Evolutionary conservation across 2,113 vertebrate species (phyloP).

Genomic region (Chrysemys picta): DNA sequence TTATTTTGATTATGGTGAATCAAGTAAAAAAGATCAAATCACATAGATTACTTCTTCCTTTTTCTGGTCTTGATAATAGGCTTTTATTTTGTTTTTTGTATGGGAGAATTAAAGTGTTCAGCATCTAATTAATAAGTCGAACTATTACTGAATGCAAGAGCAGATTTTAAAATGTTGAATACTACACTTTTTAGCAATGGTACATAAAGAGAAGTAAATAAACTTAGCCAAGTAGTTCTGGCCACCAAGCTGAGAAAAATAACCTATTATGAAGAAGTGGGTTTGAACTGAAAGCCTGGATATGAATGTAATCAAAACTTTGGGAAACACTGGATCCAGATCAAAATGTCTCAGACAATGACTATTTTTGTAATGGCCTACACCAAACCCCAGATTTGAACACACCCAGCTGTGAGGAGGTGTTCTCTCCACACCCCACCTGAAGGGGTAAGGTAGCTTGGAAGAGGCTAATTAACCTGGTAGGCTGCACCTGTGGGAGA

Average conservation of each 20-base stretch:
- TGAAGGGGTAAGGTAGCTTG: too few species aligned
- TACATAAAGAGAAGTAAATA: not conserved
- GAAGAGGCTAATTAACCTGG: too few species aligned
- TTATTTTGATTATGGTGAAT: not conserved
- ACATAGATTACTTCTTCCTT: not conserved
- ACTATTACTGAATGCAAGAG: not conserved
- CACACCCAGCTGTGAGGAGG: not conserved
- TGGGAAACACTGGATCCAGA: not conserved
- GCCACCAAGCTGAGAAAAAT: not conserved
- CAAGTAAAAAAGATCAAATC: not conserved
- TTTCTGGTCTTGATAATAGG: not conserved
- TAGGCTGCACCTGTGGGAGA: too few species aligned
- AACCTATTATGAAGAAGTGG: not conserved
- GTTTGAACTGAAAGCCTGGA: not conserved
- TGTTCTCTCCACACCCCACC: too few species aligned
- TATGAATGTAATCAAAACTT: not conserved
- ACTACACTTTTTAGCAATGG: not conserved
- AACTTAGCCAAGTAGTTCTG: not conserved
- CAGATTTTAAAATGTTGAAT: not conserved
- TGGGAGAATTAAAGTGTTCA: not conserved
- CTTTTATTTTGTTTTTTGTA: not conserved
- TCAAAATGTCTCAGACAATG: not conserved
- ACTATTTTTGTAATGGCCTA: not conserved
- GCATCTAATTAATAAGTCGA: not conserved
- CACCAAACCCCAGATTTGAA: conserved; percentile 9